phyloP scores from a whole-genome alignment of 2,888 invertebrate genomes.

The Podabrus alpinus region DNA sequence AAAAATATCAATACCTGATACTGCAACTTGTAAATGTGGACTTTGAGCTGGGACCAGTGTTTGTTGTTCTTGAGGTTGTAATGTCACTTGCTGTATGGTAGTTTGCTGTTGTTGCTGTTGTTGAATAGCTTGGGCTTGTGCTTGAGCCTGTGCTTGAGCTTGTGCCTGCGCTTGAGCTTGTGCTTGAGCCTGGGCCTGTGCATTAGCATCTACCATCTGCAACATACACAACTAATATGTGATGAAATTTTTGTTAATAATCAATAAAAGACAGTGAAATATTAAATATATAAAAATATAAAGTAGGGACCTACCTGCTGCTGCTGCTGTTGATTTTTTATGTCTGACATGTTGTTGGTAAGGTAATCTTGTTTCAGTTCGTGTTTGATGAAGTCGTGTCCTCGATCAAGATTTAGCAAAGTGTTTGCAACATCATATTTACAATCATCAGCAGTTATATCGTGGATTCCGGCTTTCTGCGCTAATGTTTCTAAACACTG shows the following conservation, averaged over 20 bases:
- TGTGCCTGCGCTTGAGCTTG: slow-evolving; percentile 40
- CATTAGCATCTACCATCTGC: slow-evolving; percentile 49
- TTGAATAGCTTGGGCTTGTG: slow-evolving; percentile 50
- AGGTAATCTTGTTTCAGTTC: slow-evolving; percentile 34
- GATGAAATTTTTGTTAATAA: slow-evolving; percentile 23
- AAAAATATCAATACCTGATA: slow-evolving; percentile 40
- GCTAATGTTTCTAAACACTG: slow-evolving; percentile 75
- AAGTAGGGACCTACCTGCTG: slow-evolving; percentile 25
- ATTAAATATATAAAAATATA: background rate
- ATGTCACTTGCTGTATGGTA: slow-evolving; percentile 62
- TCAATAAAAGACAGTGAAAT: background rate
- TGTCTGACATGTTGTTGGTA: slow-evolving; percentile 48
- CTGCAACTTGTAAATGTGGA: slow-evolving; percentile 55
- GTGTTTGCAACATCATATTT: slow-evolving; percentile 74
- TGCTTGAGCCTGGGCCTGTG: slow-evolving; percentile 50
- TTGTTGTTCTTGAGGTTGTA: slow-evolving; percentile 57
- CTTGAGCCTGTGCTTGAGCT: slow-evolving; percentile 52
- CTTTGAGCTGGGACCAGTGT: slow-evolving; percentile 55
- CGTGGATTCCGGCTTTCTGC: slow-evolving; percentile 67
- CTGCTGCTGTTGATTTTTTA: slow-evolving; percentile 47
- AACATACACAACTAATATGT: slow-evolving; percentile 26
- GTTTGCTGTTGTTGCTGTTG: slow-evolving; percentile 52
- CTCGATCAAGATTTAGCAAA: slow-evolving; percentile 65
- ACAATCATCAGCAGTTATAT: slow-evolving; percentile 70
- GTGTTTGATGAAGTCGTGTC: slow-evolving; percentile 47